Conservation (phyloP, 2,888 invertebrate genomes). For the Athetis lepigone region DNA sequence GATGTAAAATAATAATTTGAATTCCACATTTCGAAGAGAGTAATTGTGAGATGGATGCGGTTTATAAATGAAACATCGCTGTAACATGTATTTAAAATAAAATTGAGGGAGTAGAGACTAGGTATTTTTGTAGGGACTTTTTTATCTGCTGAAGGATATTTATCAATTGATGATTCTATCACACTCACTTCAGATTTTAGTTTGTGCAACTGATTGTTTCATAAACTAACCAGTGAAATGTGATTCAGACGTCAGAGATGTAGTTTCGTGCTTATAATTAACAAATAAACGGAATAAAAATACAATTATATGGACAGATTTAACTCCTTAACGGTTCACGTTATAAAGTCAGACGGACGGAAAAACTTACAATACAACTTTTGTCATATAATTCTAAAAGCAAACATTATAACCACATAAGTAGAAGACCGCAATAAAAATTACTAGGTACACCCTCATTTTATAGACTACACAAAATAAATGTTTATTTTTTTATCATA, state of each 20-base stretch:
- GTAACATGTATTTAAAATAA: constrained; percentile 7
- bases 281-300: too few relatives aligned
- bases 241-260: too few relatives aligned
- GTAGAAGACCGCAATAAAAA: constrained; percentile 26
- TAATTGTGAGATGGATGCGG: background rate
- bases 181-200: too few relatives aligned
- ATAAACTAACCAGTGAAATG: too few relatives aligned
- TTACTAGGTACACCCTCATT: constrained; percentile 21
- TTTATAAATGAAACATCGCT: constrained; percentile 11
- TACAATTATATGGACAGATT: too few relatives aligned
- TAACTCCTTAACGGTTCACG: too few relatives aligned
- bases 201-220: too few relatives aligned
- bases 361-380: too few relatives aligned
- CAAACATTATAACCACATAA: constrained; percentile 1
- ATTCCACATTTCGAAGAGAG: constrained; percentile 12
- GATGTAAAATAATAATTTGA: constrained; percentile 11
- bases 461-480: constrained; percentile 30
- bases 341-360: too few relatives aligned
- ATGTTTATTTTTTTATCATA: constrained; percentile 45
- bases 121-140: constrained; percentile 4
- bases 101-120: background rate
- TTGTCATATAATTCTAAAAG: too few relatives aligned
- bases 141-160: background rate
- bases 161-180: too few relatives aligned
- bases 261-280: too few relatives aligned